Conservation (phyloP, 2,797 vertebrate species). For the Anabas testudineus region DNA sequence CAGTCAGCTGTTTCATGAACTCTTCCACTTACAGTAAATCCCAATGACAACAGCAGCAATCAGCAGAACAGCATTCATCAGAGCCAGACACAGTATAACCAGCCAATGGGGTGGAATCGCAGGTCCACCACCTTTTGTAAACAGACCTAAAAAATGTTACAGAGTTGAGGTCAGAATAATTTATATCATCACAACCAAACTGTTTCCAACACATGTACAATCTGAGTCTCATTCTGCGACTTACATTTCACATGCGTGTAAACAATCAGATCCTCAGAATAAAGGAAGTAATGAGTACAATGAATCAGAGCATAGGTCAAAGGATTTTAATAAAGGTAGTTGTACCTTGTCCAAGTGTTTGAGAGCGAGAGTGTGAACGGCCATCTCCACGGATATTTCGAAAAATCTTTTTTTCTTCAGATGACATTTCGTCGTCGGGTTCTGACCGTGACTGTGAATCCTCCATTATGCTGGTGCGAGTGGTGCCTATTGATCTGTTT, state of each 20-base stretch:
- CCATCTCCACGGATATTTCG: slow-evolving; percentile 34
- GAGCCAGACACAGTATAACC: slow-evolving; percentile 60
- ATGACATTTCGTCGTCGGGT: slow-evolving; percentile 32
- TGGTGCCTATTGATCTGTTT: slow-evolving; percentile 63
- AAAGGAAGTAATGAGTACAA: not conserved
- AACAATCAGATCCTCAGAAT: not conserved
- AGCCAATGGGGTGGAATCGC: slow-evolving; percentile 46
- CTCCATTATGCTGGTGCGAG: slow-evolving; percentile 48
- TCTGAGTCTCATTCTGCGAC: not conserved
- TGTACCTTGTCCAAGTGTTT: slow-evolving; percentile 64
- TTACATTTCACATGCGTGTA: not conserved
- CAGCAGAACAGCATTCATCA: slow-evolving; percentile 71
- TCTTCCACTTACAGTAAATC: slow-evolving; percentile 76
- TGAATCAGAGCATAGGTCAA: not conserved
- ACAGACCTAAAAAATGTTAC: slow-evolving; percentile 42
- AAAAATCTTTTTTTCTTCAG: slow-evolving; percentile 31
- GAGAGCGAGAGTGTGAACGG: not conserved
- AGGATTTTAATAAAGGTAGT: slow-evolving; percentile 11
- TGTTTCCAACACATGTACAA: too few species aligned
- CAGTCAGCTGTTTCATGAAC: not conserved
- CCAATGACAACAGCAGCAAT: slow-evolving; percentile 63
- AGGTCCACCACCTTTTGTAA: slow-evolving; percentile 38
- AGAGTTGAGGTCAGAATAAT: slow-evolving; percentile 13
- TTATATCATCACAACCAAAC: not conserved
- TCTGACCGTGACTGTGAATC: slow-evolving; percentile 30